Evolutionary conservation across 2,113 vertebrate genomes (phyloP).

Genomic region (Canis aureus): DNA sequence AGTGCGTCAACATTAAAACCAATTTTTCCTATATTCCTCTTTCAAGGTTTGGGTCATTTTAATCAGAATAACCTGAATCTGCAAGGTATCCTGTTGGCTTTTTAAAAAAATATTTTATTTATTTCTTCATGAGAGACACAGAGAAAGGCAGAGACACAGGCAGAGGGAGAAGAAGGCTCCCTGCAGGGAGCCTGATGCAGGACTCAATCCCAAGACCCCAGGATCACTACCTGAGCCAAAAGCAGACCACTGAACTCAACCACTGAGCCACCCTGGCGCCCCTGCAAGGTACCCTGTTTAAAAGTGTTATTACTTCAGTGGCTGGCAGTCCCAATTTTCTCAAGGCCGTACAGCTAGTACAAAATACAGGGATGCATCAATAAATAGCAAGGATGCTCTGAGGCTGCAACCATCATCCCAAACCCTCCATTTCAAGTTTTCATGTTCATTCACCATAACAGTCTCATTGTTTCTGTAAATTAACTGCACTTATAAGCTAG

Average conservation of each 20-base stretch:
- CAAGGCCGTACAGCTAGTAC: not conserved
- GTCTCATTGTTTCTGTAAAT: not conserved
- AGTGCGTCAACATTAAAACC: not conserved
- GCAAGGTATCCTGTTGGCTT: not conserved
- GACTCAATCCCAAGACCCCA: no score
- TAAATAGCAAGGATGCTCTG: not conserved
- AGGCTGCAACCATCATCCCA: not conserved
- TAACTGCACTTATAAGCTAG: not conserved
- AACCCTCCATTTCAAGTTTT: not conserved
- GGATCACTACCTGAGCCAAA: no score
- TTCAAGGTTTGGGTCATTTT: not conserved
- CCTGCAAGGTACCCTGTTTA: not conserved
- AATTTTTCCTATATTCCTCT: slow-evolving; percentile 36
- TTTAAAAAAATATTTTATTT: no score
- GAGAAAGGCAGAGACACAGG: no score
- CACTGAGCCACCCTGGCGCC: no score
- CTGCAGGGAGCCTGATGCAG: no score
- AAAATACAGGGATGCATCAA: not conserved
- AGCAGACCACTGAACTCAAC: no score
- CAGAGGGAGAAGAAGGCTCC: no score
- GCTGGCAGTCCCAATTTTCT: not conserved
- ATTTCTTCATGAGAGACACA: no score
- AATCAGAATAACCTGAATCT: not conserved
- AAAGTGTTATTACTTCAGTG: not conserved
- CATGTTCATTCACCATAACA: not conserved